These are phyloP conservation scores for Urocyon cinereoargenteus DNA, from an alignment of 2,797 vertebrate species.

Conservation along the genomic window DNA sequence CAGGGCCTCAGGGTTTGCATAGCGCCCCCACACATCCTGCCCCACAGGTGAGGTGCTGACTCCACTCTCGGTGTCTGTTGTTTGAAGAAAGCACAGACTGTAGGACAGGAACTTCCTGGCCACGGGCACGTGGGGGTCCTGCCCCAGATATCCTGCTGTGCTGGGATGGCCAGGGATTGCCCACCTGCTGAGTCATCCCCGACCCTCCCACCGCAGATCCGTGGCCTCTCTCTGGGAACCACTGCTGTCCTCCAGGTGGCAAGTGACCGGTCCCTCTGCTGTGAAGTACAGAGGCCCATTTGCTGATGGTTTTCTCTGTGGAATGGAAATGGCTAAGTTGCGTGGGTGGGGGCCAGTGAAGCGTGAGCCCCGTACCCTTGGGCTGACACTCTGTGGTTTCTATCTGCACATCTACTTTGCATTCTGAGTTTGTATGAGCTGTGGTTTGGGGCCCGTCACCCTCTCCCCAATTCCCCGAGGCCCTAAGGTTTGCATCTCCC, in stretches of 20 bases:
- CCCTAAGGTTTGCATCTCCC: not conserved
- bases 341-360: not conserved
- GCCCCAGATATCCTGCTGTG: fast-evolving
- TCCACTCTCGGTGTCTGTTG: not conserved
- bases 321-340: not conserved
- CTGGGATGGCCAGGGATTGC: not conserved
- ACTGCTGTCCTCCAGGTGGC: fast-evolving
- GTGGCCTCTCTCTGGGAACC: not conserved
- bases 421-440: slow-evolving; percentile 4
- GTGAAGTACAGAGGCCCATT: fast-evolving
- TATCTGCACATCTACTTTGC: not conserved
- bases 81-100: not conserved
- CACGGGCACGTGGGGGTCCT: fast-evolving
- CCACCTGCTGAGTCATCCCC: fast-evolving
- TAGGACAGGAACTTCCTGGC: not conserved
- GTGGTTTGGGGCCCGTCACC: not conserved
- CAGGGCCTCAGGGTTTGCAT: not conserved
- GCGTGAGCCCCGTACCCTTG: not conserved
- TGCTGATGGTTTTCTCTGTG: not conserved
- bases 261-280: not conserved
- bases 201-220: not conserved
- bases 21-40: not conserved
- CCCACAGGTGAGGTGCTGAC: not conserved
- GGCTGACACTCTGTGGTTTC: slow-evolving; percentile 13
- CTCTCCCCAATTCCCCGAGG: fast-evolving